Conservation (phyloP, 2,888 invertebrate genomes). For the Geotrupes spiniger region DNA sequence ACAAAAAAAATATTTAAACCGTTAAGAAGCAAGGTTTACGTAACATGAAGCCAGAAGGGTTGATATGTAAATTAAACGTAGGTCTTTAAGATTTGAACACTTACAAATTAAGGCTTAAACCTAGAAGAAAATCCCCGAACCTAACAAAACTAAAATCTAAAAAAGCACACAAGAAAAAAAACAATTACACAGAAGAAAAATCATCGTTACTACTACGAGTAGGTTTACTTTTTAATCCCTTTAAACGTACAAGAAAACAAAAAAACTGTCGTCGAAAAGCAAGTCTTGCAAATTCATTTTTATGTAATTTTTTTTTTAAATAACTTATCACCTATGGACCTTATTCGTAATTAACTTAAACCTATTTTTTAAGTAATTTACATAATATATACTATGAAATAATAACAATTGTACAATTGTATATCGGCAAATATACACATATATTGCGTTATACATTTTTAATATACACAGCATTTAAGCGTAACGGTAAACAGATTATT, state of each 20-base stretch:
- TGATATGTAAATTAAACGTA: conserved; percentile 6
- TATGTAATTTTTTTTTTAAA: conserved; percentile 33
- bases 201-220: conserved; percentile 16
- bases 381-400: conserved; percentile 51
- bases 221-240: conserved; percentile 2
- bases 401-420: conserved; percentile 52
- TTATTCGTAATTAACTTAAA: conserved; percentile 35
- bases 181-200: conserved; percentile 13
- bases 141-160: conserved; percentile 11
- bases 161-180: conserved; percentile 5
- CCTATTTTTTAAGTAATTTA: conserved; percentile 31
- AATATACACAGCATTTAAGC: conserved; percentile 52
- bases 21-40: not conserved
- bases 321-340: conserved; percentile 29
- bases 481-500: conserved; percentile 41
- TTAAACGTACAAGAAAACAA: not conserved
- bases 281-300: conserved; percentile 24
- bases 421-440: conserved; percentile 50
- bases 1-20: too few relatives aligned
- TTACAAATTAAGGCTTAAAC: conserved; percentile 12
- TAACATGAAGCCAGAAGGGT: not conserved
- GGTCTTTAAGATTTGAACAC: conserved; percentile 18
- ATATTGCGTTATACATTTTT: conserved; percentile 47
- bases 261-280: not conserved
- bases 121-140: conserved; percentile 16